Base-by-base conservation (phyloP, 2,888 invertebrate species). In the Drosophila differens region DNA sequence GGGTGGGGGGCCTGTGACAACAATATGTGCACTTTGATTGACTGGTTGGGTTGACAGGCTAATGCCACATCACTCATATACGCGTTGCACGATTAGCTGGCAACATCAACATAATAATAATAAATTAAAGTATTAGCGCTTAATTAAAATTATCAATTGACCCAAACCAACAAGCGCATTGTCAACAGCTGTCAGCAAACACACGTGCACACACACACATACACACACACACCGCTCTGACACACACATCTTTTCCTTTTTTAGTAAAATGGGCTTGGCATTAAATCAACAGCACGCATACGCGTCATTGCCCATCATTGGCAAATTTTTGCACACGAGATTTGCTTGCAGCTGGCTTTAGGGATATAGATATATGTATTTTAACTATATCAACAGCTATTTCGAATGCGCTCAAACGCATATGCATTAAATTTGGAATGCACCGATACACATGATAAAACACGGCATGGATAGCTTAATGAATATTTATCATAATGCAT, bases 101-200 rank as follows among this genome's bases (percentile, higher is more conserved):
- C 76, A 72, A 69, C 82, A 74, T 66, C 63, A 49, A 54, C 68
- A 66, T 76, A 75, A 79, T 87, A 70, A 78, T 83, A 81, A 90
- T 87, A 82, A 89, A 90, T 90, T 88, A 82, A 83, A 84, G 87
- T 84, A 90, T 90, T 86, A 89, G 89, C 84, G 86, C 90, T 90
- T 90, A 86, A 90, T 90, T 90, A 86, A 90, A 89, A 85, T 83
- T 81, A 88, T 81, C 84, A 89, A 79, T 83, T 70, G 77, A 59
- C 71, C 51, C 82, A 65, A 58, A 70, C 85, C 77, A 61, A 58
- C 62, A 33, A 7, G 61, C 64, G 52, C 72, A 72, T 72, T 78
- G 73, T 76, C 71, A 74, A 49, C 61, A 80, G 58, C 58, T 60
- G 60, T 69, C 80, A 72, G 58, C 35, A 55, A 30, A 28, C 47